Base-by-base conservation (phyloP, 2,113 vertebrate genomes). In the Motacilla alba region DNA sequence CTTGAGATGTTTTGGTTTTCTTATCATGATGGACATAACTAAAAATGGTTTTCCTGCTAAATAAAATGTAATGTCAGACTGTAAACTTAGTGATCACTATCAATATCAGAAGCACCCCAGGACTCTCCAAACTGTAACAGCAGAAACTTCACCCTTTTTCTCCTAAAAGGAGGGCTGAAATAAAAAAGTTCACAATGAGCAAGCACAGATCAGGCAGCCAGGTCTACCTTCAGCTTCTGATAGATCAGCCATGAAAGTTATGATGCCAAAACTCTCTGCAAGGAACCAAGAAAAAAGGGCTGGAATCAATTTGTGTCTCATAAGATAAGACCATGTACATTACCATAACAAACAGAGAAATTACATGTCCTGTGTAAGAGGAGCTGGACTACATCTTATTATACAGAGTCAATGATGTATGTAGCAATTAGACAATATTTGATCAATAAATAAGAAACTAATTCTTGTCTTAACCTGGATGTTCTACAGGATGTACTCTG, bases 101-200 rank as follows among this genome's bases (percentile, higher is more conserved):
- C 46, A 78, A 5, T 72, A 74, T 26, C 67, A 68, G 11, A 86
- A 11, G 21, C 39, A 83, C 12, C 44, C 6, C 33, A 69, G 56
- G 49, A 73, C 37, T 83, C 37, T 67, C 62, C 77, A 81, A 27
- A 72, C 27, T 63, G 2, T 19, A 73, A 62, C 0, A 7, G 64
- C 55, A 91, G 16, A 43, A 53, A 43, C 0, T 0, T 9, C 2
- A 6, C 12, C 27, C 47, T 64, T n/a, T 50, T 79, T 69, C 62
- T 69, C 19, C 41, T 52, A 30, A 53, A 70, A 63, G 47, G 17
- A 31, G 8, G 9, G 33, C 35, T 69, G 66, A 72, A 55, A 19
- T 14, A 85, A 75, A 77, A 35, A 24, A 26, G 10, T 64, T 68
- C 39, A 30, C 18, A 53, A 33, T 5, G 9, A 86, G 46, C 28